phyloP scores from a whole-genome alignment of 1,140 invertebrate genomes.

The Parapsyche elsis region DNA sequence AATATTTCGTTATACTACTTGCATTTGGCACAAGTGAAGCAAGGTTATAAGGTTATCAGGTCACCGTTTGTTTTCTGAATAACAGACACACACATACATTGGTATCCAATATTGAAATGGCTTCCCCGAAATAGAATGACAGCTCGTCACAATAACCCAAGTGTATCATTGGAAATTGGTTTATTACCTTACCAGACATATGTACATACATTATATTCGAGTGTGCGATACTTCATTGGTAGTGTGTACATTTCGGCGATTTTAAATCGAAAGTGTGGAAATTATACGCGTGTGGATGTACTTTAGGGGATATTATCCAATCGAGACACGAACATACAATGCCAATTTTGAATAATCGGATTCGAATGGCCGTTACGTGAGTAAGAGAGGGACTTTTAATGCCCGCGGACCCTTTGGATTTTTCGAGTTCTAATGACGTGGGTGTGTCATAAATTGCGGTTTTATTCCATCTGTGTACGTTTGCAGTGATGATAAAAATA shows the following conservation, averaged over 20 bases:
- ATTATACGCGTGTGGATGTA: too few relatives aligned
- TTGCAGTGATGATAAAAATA: too few relatives aligned
- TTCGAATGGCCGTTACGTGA: neutral
- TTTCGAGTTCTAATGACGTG: neutral
- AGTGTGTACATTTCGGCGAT: too few relatives aligned
- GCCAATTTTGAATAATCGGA: conserved; percentile 20
- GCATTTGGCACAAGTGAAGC: neutral
- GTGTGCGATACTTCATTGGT: too few relatives aligned
- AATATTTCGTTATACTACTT: too few relatives aligned
- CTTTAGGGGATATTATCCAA: too few relatives aligned
- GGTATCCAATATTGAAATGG: neutral
- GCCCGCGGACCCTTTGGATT: neutral
- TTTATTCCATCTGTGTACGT: neutral
- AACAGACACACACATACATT: neutral
- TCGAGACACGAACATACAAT: neutral
- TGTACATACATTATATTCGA: too few relatives aligned
- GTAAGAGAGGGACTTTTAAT: too few relatives aligned
- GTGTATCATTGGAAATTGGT: too few relatives aligned
- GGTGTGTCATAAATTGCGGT: conserved; percentile 2
- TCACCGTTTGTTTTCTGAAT: neutral
- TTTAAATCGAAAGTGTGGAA: too few relatives aligned
- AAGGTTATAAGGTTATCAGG: neutral
- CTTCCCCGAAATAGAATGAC: neutral
- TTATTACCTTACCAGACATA: too few relatives aligned
- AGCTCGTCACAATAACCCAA: neutral